Evolutionary conservation across 2,113 vertebrate genomes (phyloP), one percentile per base, ranked within the genome.

Genomic region (Apistogramma diplotaenia): DNA sequence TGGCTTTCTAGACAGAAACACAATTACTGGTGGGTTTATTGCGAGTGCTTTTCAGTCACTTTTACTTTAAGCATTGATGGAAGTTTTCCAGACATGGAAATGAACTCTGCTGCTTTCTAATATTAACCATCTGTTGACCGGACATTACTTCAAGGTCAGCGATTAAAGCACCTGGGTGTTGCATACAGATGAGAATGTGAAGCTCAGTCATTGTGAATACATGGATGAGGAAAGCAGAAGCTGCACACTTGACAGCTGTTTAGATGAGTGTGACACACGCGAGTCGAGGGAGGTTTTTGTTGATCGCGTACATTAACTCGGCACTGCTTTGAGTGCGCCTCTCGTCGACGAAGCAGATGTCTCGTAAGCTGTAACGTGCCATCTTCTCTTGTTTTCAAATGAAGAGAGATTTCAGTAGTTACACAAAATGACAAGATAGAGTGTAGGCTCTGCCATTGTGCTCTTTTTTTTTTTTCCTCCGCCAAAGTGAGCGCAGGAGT

Each of bases 1-100:
- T 10, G 8, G 61, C 56, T 79, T 77, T 73, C 71, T 21, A 88
- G 85, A 83, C 85, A 73, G 73, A 75, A 82, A 85, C 40, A 71
- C 78, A 87, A 89, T 91, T 83, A 88, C 80, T 78, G 56, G 33
- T 75, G 40, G 40, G 62, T 76, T 78, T 74, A 51, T 51, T 37
- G 61, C 16, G 74, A 77, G 29, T 12, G 12, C 27, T 40, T 67
- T 75, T 61, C 43, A 43, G 31, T 25, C 29, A 37, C 59, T 43
- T 74, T 46, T 65, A 74, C 79, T 60, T 33, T 67, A 43, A 49
- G 49, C 12, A 31, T 7, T 74, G 40, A 77, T n/a, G 33, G 35
- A 70, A 43, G 43, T 55, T 18, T 58, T 7, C 8, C 53, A 21
- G 1, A 54, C 35, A 5, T 72, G 33, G 61, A 73, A 86, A 81